These are phyloP conservation scores for Rutpela maculata DNA, from an alignment of 2,888 invertebrate genomes.

Conservation along the genomic window DNA sequence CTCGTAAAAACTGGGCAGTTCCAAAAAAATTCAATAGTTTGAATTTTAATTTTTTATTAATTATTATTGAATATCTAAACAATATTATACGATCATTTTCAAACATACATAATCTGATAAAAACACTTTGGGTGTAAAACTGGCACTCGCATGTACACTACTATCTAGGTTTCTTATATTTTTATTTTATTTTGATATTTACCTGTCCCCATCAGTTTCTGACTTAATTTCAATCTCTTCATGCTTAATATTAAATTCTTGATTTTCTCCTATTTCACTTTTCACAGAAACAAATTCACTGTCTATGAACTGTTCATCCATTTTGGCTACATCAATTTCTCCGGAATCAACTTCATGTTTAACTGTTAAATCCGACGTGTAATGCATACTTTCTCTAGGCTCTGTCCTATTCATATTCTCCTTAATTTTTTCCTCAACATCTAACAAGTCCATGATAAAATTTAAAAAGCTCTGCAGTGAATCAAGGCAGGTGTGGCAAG, in stretches of 20 bases:
- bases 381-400: not conserved
- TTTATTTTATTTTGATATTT: not conserved
- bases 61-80: too few relatives aligned
- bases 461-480: not conserved
- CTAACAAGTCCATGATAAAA: not conserved
- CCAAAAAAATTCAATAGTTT: too few relatives aligned
- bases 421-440: constrained; percentile 1
- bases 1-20: too few relatives aligned
- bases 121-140: too few relatives aligned
- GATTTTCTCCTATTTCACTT: not conserved
- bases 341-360: not conserved
- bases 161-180: too few relatives aligned
- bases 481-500: not conserved
- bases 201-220: not conserved
- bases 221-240: constrained; percentile 11
- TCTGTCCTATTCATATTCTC: not conserved
- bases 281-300: not conserved
- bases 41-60: too few relatives aligned
- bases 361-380: not conserved
- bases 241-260: not conserved
- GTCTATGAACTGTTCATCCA: not conserved
- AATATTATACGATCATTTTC: too few relatives aligned
- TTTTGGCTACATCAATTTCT: not conserved
- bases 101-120: too few relatives aligned
- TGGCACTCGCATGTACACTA: too few relatives aligned